These are phyloP conservation scores for Agrilus biguttatus DNA, from an alignment of 2,888 invertebrate genomes.

Conservation along the genomic window DNA sequence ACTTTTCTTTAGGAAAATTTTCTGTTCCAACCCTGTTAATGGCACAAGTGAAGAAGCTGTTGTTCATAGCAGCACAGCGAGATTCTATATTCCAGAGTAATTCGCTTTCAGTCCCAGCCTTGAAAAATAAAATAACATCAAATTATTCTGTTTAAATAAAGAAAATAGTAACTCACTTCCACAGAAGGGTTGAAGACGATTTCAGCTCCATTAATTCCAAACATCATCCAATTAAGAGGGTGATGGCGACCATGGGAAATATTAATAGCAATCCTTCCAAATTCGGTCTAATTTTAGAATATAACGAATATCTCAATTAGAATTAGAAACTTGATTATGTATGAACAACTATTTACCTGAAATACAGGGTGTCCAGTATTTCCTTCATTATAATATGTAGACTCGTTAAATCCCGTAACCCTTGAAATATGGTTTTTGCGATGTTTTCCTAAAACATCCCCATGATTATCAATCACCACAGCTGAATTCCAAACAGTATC, in stretches of 20 bases:
- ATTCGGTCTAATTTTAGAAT: conserved; percentile 46
- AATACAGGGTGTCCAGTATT: conserved; percentile 91
- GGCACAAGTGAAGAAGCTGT: conserved; percentile 88
- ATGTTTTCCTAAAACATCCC: conserved; percentile 80
- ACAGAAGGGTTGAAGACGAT: conserved; percentile 98
- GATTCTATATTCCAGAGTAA: conserved; percentile 94
- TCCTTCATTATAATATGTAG: conserved; percentile 89
- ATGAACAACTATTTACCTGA: conserved; percentile 27
- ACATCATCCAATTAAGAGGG: conserved; percentile 96
- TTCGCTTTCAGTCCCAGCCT: conserved; percentile 57
- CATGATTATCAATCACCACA: conserved; percentile 78
- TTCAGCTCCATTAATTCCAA: conserved; percentile 91
- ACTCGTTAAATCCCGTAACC: conserved; percentile 95
- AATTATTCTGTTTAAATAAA: neutral
- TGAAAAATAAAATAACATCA: conserved; percentile 1
- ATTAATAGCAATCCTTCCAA: conserved; percentile 80
- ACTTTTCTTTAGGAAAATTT: conserved; percentile 49
- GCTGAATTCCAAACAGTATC: conserved; percentile 90
- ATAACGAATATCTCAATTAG: neutral
- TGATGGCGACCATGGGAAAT: conserved; percentile 98
- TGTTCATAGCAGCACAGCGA: conserved; percentile 87
- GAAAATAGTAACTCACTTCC: conserved; percentile 43
- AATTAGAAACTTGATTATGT: too few species aligned
- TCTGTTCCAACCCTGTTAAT: conserved; percentile 90
- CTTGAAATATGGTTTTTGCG: conserved; percentile 97